Evolutionary conservation across 2,113 vertebrate genomes (phyloP).

Genomic region (Cryptotis parvus): DNA sequence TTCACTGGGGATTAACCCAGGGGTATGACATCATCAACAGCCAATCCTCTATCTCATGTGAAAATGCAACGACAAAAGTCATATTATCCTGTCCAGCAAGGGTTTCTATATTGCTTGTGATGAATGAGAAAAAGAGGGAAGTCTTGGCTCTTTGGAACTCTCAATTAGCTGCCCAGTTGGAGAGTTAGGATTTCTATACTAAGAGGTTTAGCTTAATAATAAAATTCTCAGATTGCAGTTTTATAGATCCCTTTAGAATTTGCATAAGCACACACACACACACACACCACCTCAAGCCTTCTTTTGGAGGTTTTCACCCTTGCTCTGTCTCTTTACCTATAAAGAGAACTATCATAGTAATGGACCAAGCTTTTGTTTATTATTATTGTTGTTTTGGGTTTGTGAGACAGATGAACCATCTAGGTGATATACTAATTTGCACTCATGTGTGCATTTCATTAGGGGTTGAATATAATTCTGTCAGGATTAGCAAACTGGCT

Average conservation of each 20-base stretch:
- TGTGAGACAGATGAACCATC: not conserved
- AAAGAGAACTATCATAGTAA: not conserved
- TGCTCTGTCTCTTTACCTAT: not conserved
- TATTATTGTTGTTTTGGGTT: not conserved
- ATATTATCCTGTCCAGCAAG: conserved; percentile 48
- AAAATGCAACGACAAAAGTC: conserved; percentile 76
- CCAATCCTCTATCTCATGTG: conserved; percentile 83
- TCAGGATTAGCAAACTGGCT: conserved; percentile 1
- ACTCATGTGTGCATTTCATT: not conserved
- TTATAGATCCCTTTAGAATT: conserved; percentile 53
- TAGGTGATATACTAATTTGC: not conserved
- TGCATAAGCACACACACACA: not conserved
- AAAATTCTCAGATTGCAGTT: conserved; percentile 50
- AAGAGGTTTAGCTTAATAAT: conserved; percentile 69
- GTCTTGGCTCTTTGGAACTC: conserved; percentile 43
- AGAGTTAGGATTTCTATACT: conserved; percentile 65
- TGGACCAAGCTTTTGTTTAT: not conserved
- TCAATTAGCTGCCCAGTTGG: conserved; percentile 64
- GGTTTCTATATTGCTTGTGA: conserved; percentile 79
- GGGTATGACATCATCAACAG: conserved; percentile 84
- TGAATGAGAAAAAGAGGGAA: conserved; percentile 73
- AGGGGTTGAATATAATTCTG: conserved; percentile 12
- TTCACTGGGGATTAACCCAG: conserved; percentile 78
- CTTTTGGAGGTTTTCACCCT: not conserved
- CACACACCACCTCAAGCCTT: not conserved